A percentile compares a stretch with the other conserved stretches of the same genome.
phyloP scores from a whole-genome alignment of 2,113 vertebrate genomes.

The Oncorhynchus tshawytscha region DNA sequence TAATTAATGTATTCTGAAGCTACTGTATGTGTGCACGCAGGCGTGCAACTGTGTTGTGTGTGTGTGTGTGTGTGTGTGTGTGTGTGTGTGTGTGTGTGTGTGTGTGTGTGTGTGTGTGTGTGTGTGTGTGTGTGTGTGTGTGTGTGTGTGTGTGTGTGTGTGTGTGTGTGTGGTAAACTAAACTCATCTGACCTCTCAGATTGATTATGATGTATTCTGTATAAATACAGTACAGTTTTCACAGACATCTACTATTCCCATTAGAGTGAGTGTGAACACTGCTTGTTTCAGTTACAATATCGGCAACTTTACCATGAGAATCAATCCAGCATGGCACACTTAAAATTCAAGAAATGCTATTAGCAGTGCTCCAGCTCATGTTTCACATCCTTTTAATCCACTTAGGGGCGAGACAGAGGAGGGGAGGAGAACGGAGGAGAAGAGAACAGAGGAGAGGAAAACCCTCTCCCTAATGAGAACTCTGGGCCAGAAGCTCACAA shows the following conservation, averaged over 20 bases:
- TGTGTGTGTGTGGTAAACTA: not conserved
- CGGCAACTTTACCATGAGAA: conserved; percentile 46
- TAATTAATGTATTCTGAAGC: not conserved
- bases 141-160: not conserved
- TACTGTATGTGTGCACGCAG: not conserved
- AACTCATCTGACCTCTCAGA: not conserved
- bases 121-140: conserved; percentile 2
- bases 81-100: too few species aligned
- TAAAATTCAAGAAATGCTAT: conserved; percentile 55
- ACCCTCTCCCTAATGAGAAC: not conserved
- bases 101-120: not conserved
- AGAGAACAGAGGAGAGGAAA: not conserved
- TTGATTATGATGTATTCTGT: not conserved
- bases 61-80: too few species aligned
- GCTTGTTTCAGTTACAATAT: conserved; percentile 32
- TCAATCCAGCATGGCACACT: conserved; percentile 51
- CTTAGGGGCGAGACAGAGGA: conserved; percentile 45
- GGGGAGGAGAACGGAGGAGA: not conserved
- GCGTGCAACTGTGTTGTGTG: not conserved
- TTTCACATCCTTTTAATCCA: conserved; percentile 67
- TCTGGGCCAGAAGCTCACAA: not conserved
- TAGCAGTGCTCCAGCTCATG: conserved; percentile 45
- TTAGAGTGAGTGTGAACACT: not conserved
- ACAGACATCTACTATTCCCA: not conserved
- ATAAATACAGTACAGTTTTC: not conserved